Base-by-base conservation (phyloP, 2,113 vertebrate genomes). In the Pollachius pollachius region DNA sequence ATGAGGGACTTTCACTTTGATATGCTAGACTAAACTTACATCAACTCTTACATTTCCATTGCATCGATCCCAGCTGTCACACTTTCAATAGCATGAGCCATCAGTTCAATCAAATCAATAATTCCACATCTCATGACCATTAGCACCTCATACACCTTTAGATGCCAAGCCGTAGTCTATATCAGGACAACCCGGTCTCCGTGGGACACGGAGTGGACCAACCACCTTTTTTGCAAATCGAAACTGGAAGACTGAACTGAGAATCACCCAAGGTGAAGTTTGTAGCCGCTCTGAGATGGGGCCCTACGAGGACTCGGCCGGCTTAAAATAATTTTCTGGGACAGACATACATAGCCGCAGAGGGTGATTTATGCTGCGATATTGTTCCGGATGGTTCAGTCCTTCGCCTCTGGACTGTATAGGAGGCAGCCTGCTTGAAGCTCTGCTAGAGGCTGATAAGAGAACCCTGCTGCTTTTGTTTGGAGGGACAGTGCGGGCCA, bases 381-480 rank as follows among this genome's bases (percentile, higher is more conserved):
- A 65, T 68, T 72, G 62, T 73, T 65, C 67, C 52, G 61, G 37
- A 41, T 48, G 72, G 62, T 78, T 57, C 72, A 71, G 60, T 61
- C 21, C 57, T 54, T 75, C 34, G 70, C 23, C 27, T 64, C 18
- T 66, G 68, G 79, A 81, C 80, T 71, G 69, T 73, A 73, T 48
- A 9, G 63, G 34, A 72, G 75, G 73, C 63, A 60, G 71, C 67
- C 62, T 59, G 72, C 73, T 58, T 74, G 52, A 9, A 67, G 73
- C 70, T 76, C 83, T 89, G 85, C 72, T 58, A 63, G 65, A 67
- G 63, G 58, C 80, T 80, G 85, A 84, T 87, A 80, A 87, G 75
- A 52, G 72, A 62, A 13, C 9, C 41, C 4, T 9, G 41, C 41
- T 48, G 41, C 41, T 48, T 48, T 48, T 48, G 41, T 48, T 48